Percentiles rank a stretch among this genome's conserved stretches.
Conservation (phyloP, 2,888 invertebrate species). For the Calliopum simillimum region DNA sequence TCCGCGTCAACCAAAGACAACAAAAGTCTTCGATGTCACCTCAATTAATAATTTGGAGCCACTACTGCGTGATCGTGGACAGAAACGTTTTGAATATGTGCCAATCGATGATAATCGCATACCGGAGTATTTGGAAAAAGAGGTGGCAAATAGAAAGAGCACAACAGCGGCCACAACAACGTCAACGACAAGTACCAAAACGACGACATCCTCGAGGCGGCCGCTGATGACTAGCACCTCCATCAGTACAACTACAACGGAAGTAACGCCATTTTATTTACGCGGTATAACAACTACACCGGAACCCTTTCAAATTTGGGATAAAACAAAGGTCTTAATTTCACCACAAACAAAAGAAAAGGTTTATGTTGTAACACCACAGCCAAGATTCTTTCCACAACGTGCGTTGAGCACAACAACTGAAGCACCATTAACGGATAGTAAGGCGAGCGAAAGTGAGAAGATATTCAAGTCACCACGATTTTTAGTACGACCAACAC, state of each 20-base stretch:
- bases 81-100: constrained; percentile 52
- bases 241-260: constrained; percentile 47
- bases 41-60: constrained; percentile 60
- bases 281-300: constrained; percentile 44
- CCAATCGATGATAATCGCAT: constrained; percentile 59
- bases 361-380: constrained; percentile 85
- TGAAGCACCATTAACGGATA: constrained; percentile 21
- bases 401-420: constrained; percentile 36
- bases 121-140: constrained; percentile 50
- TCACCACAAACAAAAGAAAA: constrained; percentile 84
- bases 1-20: constrained; percentile 59
- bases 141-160: constrained; percentile 26
- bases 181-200: constrained; percentile 9
- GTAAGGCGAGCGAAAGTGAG: constrained; percentile 32
- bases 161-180: constrained; percentile 33
- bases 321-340: constrained; percentile 76
- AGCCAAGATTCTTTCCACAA: constrained; percentile 67
- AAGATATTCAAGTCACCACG: constrained; percentile 65
- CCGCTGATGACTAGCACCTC: constrained; percentile 41
- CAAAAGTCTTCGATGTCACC: constrained; percentile 48
- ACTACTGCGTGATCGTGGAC: constrained; percentile 50
- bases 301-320: constrained; percentile 70
- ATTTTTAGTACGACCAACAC: constrained; percentile 72
- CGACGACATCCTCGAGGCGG: constrained; percentile 41
- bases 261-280: constrained; percentile 60